Conservation (phyloP, 2,888 invertebrate species). For the Balanococcus diminutus region DNA sequence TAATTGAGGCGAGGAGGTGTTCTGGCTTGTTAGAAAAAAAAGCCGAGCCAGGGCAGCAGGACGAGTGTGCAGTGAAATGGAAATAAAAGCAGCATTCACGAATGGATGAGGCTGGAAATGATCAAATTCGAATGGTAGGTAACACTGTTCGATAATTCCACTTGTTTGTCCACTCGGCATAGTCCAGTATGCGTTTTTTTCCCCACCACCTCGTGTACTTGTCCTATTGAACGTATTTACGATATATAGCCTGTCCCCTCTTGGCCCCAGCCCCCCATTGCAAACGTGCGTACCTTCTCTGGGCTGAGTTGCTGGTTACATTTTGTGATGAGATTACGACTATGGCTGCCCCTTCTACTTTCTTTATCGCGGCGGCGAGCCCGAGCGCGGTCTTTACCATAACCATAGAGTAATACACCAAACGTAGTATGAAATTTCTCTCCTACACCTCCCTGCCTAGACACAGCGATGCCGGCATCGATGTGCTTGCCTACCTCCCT, state of each 20-base stretch:
- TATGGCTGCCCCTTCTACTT: conserved; percentile 1
- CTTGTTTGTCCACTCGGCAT: not conserved
- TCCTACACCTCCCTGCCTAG: not conserved
- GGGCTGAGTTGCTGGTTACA: not conserved
- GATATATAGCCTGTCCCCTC: not conserved
- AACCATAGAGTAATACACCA: not conserved
- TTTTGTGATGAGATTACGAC: not conserved
- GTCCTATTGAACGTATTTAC: not conserved
- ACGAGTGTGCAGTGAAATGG: not conserved
- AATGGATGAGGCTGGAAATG: not conserved
- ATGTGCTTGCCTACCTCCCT: not conserved
- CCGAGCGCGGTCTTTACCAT: not conserved
- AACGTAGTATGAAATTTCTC: conserved; percentile 17
- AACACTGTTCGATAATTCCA: not conserved
- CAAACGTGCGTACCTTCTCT: not conserved
- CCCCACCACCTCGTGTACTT: not conserved
- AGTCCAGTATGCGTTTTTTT: not conserved
- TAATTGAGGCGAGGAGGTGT: not conserved
- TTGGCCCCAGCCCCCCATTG: not conserved
- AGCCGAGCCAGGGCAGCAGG: not conserved
- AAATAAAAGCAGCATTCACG: not conserved
- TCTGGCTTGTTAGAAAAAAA: not conserved
- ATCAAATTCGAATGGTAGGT: not conserved
- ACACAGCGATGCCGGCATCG: too few relatives aligned
- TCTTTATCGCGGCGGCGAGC: not conserved